Evolutionary conservation across 2,888 invertebrate species (phyloP).

Genomic region (Troides helena): DNA sequence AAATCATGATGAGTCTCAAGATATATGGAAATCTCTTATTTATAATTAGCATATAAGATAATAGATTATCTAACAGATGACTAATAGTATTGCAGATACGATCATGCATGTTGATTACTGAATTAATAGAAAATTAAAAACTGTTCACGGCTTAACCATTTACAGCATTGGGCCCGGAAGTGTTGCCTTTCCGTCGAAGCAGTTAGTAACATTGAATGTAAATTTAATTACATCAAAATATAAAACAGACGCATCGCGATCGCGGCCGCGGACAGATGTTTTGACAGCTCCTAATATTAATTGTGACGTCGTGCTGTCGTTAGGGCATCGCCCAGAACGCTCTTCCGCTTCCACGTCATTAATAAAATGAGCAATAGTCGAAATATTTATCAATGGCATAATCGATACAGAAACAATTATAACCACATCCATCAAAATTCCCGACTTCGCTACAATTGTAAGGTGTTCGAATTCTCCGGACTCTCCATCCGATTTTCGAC

Average conservation of each 20-base stretch:
- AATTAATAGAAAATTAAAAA: background rate
- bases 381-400: slow-evolving; percentile 81
- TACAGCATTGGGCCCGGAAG: slow-evolving; percentile 19
- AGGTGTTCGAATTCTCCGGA: slow-evolving; percentile 49
- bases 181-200: slow-evolving; percentile 1
- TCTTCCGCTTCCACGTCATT: slow-evolving; percentile 79
- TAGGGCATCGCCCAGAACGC: slow-evolving; percentile 64
- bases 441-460: slow-evolving; percentile 59
- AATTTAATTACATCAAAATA: slow-evolving; percentile 64
- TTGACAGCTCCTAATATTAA: slow-evolving; percentile 75
- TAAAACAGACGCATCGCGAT: slow-evolving; percentile 47
- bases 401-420: slow-evolving; percentile 81
- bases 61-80: too few relatives aligned
- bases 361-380: slow-evolving; percentile 80
- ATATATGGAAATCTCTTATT: too few relatives aligned
- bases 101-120: too few relatives aligned
- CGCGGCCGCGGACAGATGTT: slow-evolving; percentile 70
- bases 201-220: slow-evolving; percentile 35
- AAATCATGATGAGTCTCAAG: too few relatives aligned
- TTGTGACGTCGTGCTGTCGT: slow-evolving; percentile 75
- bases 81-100: too few relatives aligned
- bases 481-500: slow-evolving; percentile 41
- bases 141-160: background rate
- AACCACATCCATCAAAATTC: slow-evolving; percentile 79
- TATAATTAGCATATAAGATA: too few relatives aligned